phyloP scores from a whole-genome alignment of 2,888 invertebrate species.

The Euphydryas editha region DNA sequence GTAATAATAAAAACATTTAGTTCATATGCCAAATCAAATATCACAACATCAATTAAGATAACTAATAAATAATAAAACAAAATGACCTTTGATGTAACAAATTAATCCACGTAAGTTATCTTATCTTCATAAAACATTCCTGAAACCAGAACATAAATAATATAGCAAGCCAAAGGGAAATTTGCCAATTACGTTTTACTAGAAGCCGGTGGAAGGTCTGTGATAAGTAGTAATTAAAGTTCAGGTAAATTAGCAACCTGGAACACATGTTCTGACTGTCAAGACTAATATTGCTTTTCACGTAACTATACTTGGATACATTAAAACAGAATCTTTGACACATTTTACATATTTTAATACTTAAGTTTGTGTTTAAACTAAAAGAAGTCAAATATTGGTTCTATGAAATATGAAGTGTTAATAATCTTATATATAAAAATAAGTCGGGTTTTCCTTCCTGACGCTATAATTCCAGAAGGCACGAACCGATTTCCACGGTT shows the following conservation, averaged over 20 bases:
- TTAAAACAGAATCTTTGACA: too few species aligned
- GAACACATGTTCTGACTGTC: slow-evolving; percentile 5
- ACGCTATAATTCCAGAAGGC: too few species aligned
- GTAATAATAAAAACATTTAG: neutral
- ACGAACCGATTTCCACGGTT: too few species aligned
- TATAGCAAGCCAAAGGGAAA: slow-evolving; percentile 7
- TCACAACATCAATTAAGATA: neutral
- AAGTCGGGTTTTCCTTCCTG: too few species aligned
- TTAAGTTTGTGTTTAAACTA: too few species aligned
- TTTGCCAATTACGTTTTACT: slow-evolving; percentile 11
- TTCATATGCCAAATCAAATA: neutral
- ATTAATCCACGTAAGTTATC: neutral
- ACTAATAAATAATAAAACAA: neutral
- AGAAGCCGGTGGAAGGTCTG: neutral
- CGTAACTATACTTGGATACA: neutral
- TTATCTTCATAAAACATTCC: slow-evolving; percentile 1
- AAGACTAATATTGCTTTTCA: neutral
- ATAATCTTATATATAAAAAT: too few species aligned
- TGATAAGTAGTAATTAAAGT: slow-evolving; percentile 10
- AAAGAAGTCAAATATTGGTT: too few species aligned
- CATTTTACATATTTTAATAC: too few species aligned
- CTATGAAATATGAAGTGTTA: too few species aligned
- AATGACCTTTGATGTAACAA: neutral
- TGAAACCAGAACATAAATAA: slow-evolving; percentile 2
- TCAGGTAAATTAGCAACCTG: slow-evolving; percentile 7